Percentiles rank a stretch among this genome's conserved stretches.
Evolutionary conservation across 2,797 vertebrate genomes (phyloP).

Genomic region (Varecia variegata): DNA sequence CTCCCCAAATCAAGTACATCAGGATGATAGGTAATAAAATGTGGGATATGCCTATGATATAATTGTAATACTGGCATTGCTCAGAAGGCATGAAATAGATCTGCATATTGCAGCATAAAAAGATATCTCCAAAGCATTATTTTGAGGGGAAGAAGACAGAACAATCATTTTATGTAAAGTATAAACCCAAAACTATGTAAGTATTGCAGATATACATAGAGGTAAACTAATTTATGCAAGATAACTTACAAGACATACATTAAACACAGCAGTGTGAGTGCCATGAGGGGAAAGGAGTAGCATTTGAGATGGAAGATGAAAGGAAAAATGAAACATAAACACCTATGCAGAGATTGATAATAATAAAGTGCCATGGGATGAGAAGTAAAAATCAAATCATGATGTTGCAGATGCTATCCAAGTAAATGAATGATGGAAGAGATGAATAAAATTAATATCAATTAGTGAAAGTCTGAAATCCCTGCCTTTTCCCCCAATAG

Average conservation of each 20-base stretch:
- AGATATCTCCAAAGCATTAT: not conserved
- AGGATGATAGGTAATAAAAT: not conserved
- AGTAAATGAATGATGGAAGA: not conserved
- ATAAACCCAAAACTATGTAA: not conserved
- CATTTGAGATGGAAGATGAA: not conserved
- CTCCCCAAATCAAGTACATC: not conserved
- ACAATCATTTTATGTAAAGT: not conserved
- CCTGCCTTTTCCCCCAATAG: not conserved
- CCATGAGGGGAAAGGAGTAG: not conserved
- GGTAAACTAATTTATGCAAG: not conserved
- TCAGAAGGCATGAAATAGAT: not conserved
- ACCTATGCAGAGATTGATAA: not conserved
- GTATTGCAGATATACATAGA: not conserved
- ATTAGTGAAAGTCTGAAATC: not conserved
- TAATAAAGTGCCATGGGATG: not conserved
- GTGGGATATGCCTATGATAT: not conserved
- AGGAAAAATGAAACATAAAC: not conserved
- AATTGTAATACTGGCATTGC: not conserved
- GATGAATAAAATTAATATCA: not conserved
- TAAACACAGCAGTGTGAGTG: not conserved
- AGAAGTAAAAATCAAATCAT: not conserved
- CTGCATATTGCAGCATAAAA: not conserved
- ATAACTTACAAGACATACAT: not conserved
- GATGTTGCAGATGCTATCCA: not conserved
- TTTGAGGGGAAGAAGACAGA: not conserved